Percentiles rank a stretch among this genome's conserved stretches.
These are phyloP conservation scores for Pycnonotus jocosus DNA, from an alignment of 2,113 vertebrate genomes.

Conservation along the genomic window DNA sequence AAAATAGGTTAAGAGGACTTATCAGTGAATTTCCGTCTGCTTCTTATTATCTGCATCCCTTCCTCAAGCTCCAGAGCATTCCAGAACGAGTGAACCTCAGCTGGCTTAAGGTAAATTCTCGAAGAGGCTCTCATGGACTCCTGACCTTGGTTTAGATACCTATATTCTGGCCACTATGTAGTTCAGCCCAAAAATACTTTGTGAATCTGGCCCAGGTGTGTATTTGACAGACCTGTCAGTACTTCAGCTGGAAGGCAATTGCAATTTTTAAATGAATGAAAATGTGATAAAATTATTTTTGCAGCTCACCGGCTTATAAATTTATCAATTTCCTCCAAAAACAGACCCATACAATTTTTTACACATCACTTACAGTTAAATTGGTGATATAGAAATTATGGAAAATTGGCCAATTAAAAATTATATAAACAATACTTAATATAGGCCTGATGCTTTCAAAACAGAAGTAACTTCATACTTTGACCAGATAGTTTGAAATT, in stretches of 20 bases:
- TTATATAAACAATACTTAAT: neutral
- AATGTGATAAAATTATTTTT: neutral
- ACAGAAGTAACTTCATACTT: neutral
- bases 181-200: neutral
- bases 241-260: neutral
- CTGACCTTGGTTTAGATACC: neutral
- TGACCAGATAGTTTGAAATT: neutral
- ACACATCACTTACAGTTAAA: neutral
- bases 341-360: neutral
- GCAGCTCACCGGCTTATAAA: neutral
- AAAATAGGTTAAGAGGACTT: neutral
- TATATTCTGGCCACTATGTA: neutral
- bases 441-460: neutral
- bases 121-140: fast-evolving
- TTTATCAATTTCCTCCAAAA: neutral
- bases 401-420: neutral
- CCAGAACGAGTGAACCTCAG: neutral
- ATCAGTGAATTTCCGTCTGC: neutral
- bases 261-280: neutral
- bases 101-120: neutral
- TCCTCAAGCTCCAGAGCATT: neutral
- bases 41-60: neutral
- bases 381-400: neutral
- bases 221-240: neutral
- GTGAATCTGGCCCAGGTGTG: neutral